phyloP scores from a whole-genome alignment of 2,113 vertebrate genomes.

The Romanogobio albipinnatus region DNA sequence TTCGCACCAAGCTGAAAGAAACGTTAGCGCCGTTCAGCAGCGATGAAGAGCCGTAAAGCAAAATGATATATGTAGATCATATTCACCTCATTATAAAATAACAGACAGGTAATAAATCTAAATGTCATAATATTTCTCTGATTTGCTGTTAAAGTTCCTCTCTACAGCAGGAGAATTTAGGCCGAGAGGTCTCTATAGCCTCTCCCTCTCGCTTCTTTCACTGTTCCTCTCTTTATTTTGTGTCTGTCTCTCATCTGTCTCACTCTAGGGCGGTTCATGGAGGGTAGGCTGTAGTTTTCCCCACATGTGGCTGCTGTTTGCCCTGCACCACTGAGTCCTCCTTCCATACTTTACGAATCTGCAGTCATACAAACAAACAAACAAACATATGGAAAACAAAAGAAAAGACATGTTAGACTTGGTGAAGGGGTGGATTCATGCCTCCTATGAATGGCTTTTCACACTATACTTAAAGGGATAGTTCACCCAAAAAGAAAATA shows the following conservation, averaged over 20 bases:
- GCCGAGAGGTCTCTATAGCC: not conserved
- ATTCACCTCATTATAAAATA: slow-evolving; percentile 25
- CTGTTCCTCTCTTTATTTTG: slow-evolving; percentile 34
- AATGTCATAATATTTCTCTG: slow-evolving; percentile 41
- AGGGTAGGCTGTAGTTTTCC: slow-evolving; percentile 68
- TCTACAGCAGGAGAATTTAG: slow-evolving; percentile 46
- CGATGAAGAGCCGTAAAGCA: slow-evolving; percentile 45
- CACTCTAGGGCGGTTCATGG: slow-evolving; percentile 61
- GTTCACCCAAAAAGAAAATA: too few species aligned
- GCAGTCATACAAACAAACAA: slow-evolving; percentile 70
- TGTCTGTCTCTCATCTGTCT: slow-evolving; percentile 55
- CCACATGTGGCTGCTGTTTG: slow-evolving; percentile 77
- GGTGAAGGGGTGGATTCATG: not conserved
- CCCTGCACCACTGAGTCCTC: slow-evolving; percentile 71
- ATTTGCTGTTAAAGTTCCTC: slow-evolving; percentile 33
- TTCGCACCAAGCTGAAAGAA: slow-evolving; percentile 9
- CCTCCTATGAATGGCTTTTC: not conserved
- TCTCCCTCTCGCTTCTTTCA: slow-evolving; percentile 40
- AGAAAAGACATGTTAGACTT: slow-evolving; percentile 49
- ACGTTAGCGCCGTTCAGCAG: slow-evolving; percentile 19
- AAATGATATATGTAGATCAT: slow-evolving; percentile 36
- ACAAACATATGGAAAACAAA: slow-evolving; percentile 68
- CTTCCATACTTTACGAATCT: slow-evolving; percentile 93
- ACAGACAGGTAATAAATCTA: slow-evolving; percentile 27
- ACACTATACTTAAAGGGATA: not conserved